phyloP scores from a whole-genome alignment of 2,888 invertebrate species.

The Phasia obesa region DNA sequence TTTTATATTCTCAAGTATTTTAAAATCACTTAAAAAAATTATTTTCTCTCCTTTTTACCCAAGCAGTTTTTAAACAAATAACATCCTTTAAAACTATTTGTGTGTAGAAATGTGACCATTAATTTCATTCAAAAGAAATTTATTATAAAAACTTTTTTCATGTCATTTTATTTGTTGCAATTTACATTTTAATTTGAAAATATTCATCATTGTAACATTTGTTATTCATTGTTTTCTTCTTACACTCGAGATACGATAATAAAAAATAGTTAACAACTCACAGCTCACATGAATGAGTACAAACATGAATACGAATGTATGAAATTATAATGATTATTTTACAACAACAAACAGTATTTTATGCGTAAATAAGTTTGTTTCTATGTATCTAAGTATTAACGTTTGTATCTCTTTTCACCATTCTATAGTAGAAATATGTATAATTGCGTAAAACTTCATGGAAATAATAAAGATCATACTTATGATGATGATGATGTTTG shows the following conservation, averaged over 20 bases:
- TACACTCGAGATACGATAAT: neutral
- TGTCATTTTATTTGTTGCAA: neutral
- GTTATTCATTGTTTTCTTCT: slow-evolving; percentile 46
- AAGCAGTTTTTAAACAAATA: no score
- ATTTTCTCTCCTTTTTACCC: no score
- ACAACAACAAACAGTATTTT: neutral
- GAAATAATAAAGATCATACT: slow-evolving; percentile 1
- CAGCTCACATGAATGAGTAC: slow-evolving; percentile 16
- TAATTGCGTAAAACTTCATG: slow-evolving; percentile 38
- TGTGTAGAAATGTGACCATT: no score
- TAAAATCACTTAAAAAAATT: no score
- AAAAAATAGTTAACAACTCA: slow-evolving; percentile 9
- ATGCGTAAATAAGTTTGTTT: neutral
- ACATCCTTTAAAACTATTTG: no score
- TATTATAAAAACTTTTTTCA: neutral
- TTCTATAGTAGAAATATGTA: slow-evolving; percentile 27
- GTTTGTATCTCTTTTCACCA: slow-evolving; percentile 17
- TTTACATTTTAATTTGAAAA: slow-evolving; percentile 29
- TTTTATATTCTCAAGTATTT: no score
- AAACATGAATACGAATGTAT: slow-evolving; percentile 24
- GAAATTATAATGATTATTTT: slow-evolving; percentile 25
- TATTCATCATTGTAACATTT: slow-evolving; percentile 51
- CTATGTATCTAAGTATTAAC: neutral
- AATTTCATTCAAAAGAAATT: neutral
- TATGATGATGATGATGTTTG: slow-evolving; percentile 3